A percentile compares a stretch with the other conserved stretches of the same genome.
Evolutionary conservation across 2,888 invertebrate genomes (phyloP).

Genomic region (Poecilus cupreus): DNA sequence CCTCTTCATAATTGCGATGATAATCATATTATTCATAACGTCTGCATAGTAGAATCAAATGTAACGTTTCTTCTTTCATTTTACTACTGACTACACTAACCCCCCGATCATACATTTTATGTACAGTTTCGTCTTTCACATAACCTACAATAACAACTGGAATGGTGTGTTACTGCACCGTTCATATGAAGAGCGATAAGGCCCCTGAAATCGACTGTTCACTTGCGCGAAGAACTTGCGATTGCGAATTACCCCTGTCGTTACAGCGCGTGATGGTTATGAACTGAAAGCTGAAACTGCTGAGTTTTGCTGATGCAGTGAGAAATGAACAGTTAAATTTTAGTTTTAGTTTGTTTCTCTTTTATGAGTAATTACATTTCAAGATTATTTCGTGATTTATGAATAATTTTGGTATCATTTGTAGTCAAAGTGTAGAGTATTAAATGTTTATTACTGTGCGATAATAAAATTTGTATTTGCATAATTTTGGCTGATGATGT

Average conservation of each 20-base stretch:
- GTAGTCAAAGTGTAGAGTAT: not conserved
- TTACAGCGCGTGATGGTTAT: not conserved
- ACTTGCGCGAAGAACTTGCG: not conserved
- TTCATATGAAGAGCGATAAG: not conserved
- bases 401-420: not conserved
- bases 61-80: too few species aligned
- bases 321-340: not conserved
- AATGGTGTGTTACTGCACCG: too few species aligned
- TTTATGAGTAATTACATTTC: constrained; percentile 2
- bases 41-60: too few species aligned
- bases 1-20: too few species aligned
- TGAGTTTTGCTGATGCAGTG: constrained; percentile 24
- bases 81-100: too few species aligned
- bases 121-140: too few species aligned
- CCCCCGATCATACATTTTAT: too few species aligned
- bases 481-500: constrained; percentile 16
- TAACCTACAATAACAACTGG: too few species aligned
- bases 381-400: not conserved
- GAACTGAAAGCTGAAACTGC: not conserved
- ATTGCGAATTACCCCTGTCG: not conserved
- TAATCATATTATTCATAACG: too few species aligned
- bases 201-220: not conserved
- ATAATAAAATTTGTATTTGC: not conserved
- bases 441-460: not conserved
- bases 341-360: constrained; percentile 26